Evolutionary conservation across 2,888 invertebrate species (phyloP).

Genomic region (Morpho deidamia): DNA sequence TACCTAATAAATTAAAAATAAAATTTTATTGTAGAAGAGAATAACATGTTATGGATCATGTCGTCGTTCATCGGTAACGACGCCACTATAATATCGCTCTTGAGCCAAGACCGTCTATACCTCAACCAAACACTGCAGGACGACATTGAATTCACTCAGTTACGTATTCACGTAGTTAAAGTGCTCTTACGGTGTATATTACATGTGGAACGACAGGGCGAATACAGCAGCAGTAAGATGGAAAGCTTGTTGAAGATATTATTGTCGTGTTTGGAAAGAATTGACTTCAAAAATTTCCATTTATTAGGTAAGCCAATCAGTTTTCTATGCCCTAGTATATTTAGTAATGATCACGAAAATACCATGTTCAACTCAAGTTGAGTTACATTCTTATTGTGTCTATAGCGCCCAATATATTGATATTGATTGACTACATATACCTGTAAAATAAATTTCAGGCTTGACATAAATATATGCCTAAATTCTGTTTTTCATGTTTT

Average conservation of each 20-base stretch:
- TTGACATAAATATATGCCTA: no score
- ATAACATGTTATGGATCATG: slow-evolving; percentile 53
- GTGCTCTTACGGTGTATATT: slow-evolving; percentile 50
- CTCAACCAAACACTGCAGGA: slow-evolving; percentile 58
- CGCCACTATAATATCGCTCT: slow-evolving; percentile 47
- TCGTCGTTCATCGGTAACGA: slow-evolving; percentile 54
- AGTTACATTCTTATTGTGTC: neutral
- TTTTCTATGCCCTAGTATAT: neutral
- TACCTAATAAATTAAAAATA: no score
- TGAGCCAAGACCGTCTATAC: slow-evolving; percentile 52
- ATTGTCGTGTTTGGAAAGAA: slow-evolving; percentile 53
- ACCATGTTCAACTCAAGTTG: neutral
- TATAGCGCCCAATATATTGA: no score
- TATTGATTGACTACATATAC: no score
- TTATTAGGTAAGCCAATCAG: slow-evolving; percentile 51
- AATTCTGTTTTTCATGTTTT: no score
- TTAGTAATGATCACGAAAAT: no score
- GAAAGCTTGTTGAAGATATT: slow-evolving; percentile 64
- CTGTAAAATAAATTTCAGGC: no score
- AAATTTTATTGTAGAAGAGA: slow-evolving; percentile 30
- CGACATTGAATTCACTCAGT: slow-evolving; percentile 54
- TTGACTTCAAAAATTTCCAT: slow-evolving; percentile 68
- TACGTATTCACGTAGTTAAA: slow-evolving; percentile 61
- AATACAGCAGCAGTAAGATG: slow-evolving; percentile 44
- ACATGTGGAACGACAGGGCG: slow-evolving; percentile 38